These are phyloP conservation scores for Tenualosa ilisha DNA, from an alignment of 2,797 vertebrate genomes.

Conservation along the genomic window DNA sequence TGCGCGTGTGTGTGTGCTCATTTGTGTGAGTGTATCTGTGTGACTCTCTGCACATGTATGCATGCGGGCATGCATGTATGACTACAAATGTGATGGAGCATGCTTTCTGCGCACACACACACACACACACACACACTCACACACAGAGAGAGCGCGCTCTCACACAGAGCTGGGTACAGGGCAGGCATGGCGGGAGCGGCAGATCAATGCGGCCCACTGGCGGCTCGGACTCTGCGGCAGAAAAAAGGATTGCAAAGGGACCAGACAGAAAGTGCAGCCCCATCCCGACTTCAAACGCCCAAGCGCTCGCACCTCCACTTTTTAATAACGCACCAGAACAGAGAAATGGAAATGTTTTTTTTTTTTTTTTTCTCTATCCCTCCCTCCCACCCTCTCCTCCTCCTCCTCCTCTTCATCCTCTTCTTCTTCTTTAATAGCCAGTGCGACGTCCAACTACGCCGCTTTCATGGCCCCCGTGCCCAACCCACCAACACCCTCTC, in stretches of 20 bases:
- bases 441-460: neutral
- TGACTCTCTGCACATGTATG: neutral
- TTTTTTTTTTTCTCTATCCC: slow-evolving; percentile 6
- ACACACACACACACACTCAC: slow-evolving; percentile 36
- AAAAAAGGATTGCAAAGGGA: slow-evolving; percentile 86
- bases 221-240: slow-evolving; percentile 84
- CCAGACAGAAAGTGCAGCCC: slow-evolving; percentile 80
- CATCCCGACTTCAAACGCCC: slow-evolving; percentile 84
- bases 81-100: slow-evolving; percentile 23
- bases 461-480: slow-evolving; percentile 22
- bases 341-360: slow-evolving; percentile 77
- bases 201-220: slow-evolving; percentile 87
- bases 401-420: neutral
- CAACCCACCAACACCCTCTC: slow-evolving; percentile 1
- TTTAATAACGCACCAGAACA: slow-evolving; percentile 68
- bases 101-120: slow-evolving; percentile 17
- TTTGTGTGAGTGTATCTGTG: neutral
- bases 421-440: neutral
- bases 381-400: slow-evolving; percentile 21
- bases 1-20: neutral
- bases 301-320: slow-evolving; percentile 49
- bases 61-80: slow-evolving; percentile 14
- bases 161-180: slow-evolving; percentile 79
- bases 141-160: slow-evolving; percentile 66
- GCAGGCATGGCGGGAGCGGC: slow-evolving; percentile 78